These are phyloP conservation scores for Pseudomyrmex pallidus DNA, from an alignment of 1,140 invertebrate genomes.

Conservation along the genomic window DNA sequence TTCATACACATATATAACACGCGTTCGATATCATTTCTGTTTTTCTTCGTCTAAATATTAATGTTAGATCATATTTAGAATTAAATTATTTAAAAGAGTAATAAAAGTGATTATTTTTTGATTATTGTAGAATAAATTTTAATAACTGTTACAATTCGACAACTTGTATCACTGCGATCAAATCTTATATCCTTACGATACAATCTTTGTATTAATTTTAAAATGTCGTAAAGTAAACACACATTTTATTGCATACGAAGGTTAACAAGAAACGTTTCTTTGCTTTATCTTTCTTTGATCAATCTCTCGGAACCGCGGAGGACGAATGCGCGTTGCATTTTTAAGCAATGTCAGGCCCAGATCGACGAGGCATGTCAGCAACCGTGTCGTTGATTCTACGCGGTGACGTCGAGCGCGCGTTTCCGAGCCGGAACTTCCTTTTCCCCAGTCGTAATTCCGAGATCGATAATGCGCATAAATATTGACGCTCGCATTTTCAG, in stretches of 20 bases:
- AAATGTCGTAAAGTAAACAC: background rate
- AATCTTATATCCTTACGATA: constrained; percentile 8
- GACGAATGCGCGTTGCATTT: background rate
- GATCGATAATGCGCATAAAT: constrained; percentile 47
- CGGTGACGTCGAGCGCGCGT: constrained; percentile 20
- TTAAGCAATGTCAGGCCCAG: background rate
- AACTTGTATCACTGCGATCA: background rate
- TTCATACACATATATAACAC: background rate
- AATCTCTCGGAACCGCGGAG: background rate
- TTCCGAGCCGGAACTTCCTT: constrained; percentile 9
- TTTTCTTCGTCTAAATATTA: background rate
- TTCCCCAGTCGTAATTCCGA: constrained; percentile 6
- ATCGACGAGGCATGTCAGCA: background rate
- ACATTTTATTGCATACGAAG: background rate
- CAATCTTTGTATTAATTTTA: background rate
- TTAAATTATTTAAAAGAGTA: too few species aligned
- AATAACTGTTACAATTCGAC: background rate
- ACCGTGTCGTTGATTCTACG: constrained; percentile 21
- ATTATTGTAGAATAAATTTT: background rate
- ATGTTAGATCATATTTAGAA: too few species aligned
- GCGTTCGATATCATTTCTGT: background rate
- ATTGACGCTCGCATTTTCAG: constrained; percentile 19
- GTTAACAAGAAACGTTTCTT: background rate
- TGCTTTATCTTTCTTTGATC: constrained; percentile 17
- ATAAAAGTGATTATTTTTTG: too few species aligned